Base-by-base conservation (phyloP, 2,797 vertebrate genomes). In the Oreochromis grahami region DNA sequence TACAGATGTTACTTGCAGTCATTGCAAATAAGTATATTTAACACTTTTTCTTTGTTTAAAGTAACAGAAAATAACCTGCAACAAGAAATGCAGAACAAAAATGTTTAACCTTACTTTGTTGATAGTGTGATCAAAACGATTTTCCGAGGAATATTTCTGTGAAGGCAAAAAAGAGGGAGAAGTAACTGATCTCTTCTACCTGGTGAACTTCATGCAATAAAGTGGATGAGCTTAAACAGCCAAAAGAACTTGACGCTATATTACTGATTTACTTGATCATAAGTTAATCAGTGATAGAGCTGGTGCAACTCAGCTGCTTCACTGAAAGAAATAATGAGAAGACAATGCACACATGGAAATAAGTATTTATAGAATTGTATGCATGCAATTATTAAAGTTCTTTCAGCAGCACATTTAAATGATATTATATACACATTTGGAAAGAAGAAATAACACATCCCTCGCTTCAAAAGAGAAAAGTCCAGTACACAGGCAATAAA, bases 1-100 rank as follows among this genome's bases (percentile, higher is more conserved):
- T 43, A 15, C 3, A 43, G 0, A 43, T 10, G 21, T 68, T 13
- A 24, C 7, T 43, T 43, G 38, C 13, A 0, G 21, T 26, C 13
- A 68, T 4, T 43, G n/a, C 65, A 70, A 70, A 70, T 70, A 21
- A 70, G n/a, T 70, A 45, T 3, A 17, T 70, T 70, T 26, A 70
- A 45, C 14, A 70, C 41, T 0, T 70, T 45, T 21, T 12, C 36
- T 41, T 68, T 29, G 14, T 7, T 45, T 70, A 70, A 26, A 26
- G 36, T 68, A 65, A 70, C 38, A 26, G 3, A 1, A 78, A 29
- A 4, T 15, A 29, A 48, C 13, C 17, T 21, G 26, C 21, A 29
- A 29, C 15, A 45, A 58, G 65, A 58, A 58, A 43, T 19, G 11
- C 12, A 0, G 21, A 9, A 21, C 17, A 58, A 52, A 56, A 45